Conservation (phyloP, 2,113 vertebrate species). For the Hyperopisus bebe region DNA sequence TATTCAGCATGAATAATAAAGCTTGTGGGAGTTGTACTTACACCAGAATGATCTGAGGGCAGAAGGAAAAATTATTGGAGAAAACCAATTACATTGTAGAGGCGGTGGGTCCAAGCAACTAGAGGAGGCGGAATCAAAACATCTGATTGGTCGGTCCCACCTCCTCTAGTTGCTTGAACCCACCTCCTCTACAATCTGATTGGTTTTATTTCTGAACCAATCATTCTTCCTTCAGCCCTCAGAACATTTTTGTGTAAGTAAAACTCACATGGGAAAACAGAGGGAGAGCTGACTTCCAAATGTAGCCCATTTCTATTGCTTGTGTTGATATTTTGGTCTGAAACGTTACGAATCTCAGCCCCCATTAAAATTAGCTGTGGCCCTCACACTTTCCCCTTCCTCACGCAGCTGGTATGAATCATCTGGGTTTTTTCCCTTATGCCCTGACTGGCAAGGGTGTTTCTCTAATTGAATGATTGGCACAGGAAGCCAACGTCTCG, state of each 20-base stretch:
- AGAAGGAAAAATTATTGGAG: no score
- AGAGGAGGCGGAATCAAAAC: no score
- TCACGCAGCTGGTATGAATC: slow-evolving; percentile 25
- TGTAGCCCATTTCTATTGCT: not conserved
- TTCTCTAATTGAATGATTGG: slow-evolving; percentile 51
- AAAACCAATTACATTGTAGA: no score
- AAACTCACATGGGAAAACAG: not conserved
- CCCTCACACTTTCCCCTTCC: not conserved
- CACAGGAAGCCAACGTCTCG: slow-evolving; percentile 43
- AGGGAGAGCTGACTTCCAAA: not conserved
- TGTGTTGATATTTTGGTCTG: not conserved
- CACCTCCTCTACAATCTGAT: no score
- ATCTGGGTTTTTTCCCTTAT: slow-evolving; percentile 32
- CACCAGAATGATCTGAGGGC: no score
- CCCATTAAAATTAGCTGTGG: not conserved
- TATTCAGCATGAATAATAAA: not conserved
- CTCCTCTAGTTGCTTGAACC: no score
- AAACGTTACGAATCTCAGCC: not conserved
- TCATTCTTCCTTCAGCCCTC: no score
- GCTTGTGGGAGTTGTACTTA: no score
- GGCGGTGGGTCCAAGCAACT: no score
- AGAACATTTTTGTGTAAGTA: no score
- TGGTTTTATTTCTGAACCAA: no score
- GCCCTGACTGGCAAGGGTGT: slow-evolving; percentile 25
- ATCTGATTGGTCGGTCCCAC: no score